Percentiles rank a stretch among this genome's conserved stretches.
These are phyloP conservation scores for Erebia ligea DNA, from an alignment of 2,888 invertebrate genomes.

Conservation along the genomic window DNA sequence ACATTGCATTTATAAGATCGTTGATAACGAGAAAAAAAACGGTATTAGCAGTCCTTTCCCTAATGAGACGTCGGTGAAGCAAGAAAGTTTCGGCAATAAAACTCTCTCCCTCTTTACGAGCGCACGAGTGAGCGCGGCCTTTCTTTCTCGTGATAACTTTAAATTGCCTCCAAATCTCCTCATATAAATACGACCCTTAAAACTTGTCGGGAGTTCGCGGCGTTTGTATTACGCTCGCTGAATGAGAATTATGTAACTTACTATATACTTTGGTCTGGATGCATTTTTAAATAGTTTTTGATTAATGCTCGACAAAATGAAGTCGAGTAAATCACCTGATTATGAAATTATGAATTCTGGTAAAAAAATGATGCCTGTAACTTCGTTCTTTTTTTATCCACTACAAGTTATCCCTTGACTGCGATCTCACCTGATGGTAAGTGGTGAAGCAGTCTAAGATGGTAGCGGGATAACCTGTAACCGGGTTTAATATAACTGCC, in stretches of 20 bases:
- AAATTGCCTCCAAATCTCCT: conserved; percentile 35
- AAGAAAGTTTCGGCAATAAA: conserved; percentile 22
- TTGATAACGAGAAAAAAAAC: not conserved
- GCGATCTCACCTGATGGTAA: too few species aligned
- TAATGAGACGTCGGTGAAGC: not conserved
- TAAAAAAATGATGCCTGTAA: too few species aligned
- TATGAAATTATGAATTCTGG: too few species aligned
- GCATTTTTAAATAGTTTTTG: conserved; percentile 15
- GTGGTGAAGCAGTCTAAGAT: too few species aligned
- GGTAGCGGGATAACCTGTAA: too few species aligned
- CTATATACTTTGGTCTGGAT: not conserved
- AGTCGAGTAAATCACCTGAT: not conserved
- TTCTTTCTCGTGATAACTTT: conserved; percentile 37
- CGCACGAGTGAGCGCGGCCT: conserved; percentile 27
- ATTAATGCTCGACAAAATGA: not conserved
- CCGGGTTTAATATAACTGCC: too few species aligned
- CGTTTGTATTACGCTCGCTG: conserved; percentile 14
- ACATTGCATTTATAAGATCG: not conserved
- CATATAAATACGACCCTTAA: conserved; percentile 32
- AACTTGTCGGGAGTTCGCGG: conserved; percentile 6
- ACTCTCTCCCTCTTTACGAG: conserved; percentile 13
- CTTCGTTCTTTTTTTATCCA: too few species aligned
- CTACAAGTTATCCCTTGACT: too few species aligned
- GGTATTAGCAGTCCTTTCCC: conserved; percentile 17
- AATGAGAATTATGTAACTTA: conserved; percentile 10